phyloP scores from a whole-genome alignment of 1,140 invertebrate species.

The Phortica variegata region DNA sequence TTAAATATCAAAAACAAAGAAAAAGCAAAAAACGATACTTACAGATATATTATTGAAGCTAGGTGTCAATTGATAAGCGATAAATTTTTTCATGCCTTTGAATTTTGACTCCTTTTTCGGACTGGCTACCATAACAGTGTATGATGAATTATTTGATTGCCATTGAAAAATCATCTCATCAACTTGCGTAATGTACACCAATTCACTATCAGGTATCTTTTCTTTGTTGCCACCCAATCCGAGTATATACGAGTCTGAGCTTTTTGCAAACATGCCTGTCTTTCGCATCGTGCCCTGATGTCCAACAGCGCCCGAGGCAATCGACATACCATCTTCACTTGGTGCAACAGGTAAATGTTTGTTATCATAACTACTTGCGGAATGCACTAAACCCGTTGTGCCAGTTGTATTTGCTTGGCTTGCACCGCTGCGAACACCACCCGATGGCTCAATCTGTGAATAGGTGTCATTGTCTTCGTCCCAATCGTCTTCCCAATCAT shows the following conservation, averaged over 20 bases:
- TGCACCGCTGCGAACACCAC: conserved; percentile 27
- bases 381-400: conserved; percentile 39
- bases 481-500: conserved; percentile 89
- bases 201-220: conserved; percentile 73
- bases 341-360: conserved; percentile 46
- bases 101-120: conserved; percentile 97
- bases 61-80: conserved; percentile 93
- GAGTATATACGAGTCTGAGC: conserved; percentile 75
- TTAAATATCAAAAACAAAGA: background rate
- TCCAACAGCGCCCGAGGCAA: conserved; percentile 26
- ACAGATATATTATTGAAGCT: conserved; percentile 95
- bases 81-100: conserved; percentile 96
- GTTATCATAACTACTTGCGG: conserved; percentile 43
- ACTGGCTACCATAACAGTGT: conserved; percentile 84
- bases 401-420: conserved; percentile 36
- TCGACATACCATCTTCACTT: conserved; percentile 40
- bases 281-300: conserved; percentile 65
- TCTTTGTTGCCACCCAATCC: conserved; percentile 68
- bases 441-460: conserved; percentile 65
- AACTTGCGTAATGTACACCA: conserved; percentile 73
- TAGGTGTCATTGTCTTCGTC: conserved; percentile 72
- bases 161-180: conserved; percentile 70
- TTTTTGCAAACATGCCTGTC: conserved; percentile 82
- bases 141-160: conserved; percentile 70
- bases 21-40: conserved; percentile 28